Base-by-base conservation (phyloP, 2,797 vertebrate species). In the Dendrocincla tyrannina region DNA sequence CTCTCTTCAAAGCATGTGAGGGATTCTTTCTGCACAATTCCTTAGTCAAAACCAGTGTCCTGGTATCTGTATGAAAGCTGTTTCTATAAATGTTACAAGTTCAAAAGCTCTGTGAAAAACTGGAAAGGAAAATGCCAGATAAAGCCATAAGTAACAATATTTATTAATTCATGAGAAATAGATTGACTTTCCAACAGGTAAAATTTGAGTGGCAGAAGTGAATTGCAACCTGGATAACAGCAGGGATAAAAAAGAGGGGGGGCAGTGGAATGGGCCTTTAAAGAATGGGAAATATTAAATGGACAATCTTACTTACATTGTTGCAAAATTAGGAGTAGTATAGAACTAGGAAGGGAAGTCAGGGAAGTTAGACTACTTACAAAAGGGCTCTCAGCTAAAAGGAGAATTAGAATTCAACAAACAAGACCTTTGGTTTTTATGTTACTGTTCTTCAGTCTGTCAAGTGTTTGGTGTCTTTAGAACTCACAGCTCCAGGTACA, bases 161-260 rank as follows among this genome's bases (percentile, higher is more conserved):
- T 86, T 70, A 75, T 74, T 68, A 77, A 53, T 56, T 88, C 6
- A 33, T 41, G 58, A 60, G 32, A 53, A 75, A 52, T 22, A 52
- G 41, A 37, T 27, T 56, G 44, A 41, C 23, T 83, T 53, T 72
- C 13, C 49, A 41, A 44, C 32, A 73, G 35, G 35, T 78, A 27
- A 30, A 41, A 55, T 50, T 73, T 32, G 63, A 62, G 70, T 59
- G 63, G 44, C 50, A 69, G 53, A 73, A 73, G 35, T 23, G 66
- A 84, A 76, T 66, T 62, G 30, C 50, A 50, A 4, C 53, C 68
- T 79, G 63, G 33, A 0, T 60, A 72, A 49, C 13, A 74, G 52
- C 22, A 70, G 42, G 0, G 25, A 5, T 18, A 3, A 33, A 2
- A n/a, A n/a, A 10, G 2, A 33, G 3, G 1, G 2, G 47, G 13